A percentile compares a stretch with the other conserved stretches of the same genome.
These are phyloP conservation scores for Trachurus trachurus DNA, from an alignment of 2,797 vertebrate species.

Conservation along the genomic window DNA sequence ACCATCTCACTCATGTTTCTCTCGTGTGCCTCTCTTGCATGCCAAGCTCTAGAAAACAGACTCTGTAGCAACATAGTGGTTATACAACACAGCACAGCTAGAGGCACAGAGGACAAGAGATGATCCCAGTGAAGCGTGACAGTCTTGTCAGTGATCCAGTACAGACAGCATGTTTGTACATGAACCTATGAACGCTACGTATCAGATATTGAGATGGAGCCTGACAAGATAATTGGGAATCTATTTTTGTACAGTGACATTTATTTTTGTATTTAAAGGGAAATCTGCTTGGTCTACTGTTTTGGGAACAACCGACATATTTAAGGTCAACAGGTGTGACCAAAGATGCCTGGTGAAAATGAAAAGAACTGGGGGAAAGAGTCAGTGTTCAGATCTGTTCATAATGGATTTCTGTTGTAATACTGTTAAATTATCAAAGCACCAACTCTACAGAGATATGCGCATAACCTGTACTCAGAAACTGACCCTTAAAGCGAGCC, in stretches of 20 bases:
- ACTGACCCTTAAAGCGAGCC: too few species aligned
- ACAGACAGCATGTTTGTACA: conserved; percentile 32
- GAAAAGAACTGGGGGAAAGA: too few species aligned
- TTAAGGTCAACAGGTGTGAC: not conserved
- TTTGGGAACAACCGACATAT: not conserved
- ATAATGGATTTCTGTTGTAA: not conserved
- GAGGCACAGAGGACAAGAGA: conserved; percentile 11
- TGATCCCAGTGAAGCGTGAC: conserved; percentile 30
- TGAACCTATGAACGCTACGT: conserved; percentile 1
- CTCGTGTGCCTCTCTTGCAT: conserved; percentile 13
- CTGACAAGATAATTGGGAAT: not conserved
- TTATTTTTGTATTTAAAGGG: not conserved
- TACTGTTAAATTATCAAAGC: too few species aligned
- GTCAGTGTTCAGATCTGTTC: not conserved
- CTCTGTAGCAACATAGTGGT: conserved; percentile 33
- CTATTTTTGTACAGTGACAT: not conserved
- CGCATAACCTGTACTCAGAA: too few species aligned
- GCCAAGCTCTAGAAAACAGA: conserved; percentile 34
- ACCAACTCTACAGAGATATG: too few species aligned
- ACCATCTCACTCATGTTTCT: conserved; percentile 47
- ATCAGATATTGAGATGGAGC: conserved; percentile 7
- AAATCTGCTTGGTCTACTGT: not conserved
- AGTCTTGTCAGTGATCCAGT: conserved; percentile 28
- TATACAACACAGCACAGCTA: conserved; percentile 45
- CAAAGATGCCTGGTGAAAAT: not conserved